Base-by-base conservation (phyloP, 1,140 invertebrate species). In the Adoxophyes honmai region DNA sequence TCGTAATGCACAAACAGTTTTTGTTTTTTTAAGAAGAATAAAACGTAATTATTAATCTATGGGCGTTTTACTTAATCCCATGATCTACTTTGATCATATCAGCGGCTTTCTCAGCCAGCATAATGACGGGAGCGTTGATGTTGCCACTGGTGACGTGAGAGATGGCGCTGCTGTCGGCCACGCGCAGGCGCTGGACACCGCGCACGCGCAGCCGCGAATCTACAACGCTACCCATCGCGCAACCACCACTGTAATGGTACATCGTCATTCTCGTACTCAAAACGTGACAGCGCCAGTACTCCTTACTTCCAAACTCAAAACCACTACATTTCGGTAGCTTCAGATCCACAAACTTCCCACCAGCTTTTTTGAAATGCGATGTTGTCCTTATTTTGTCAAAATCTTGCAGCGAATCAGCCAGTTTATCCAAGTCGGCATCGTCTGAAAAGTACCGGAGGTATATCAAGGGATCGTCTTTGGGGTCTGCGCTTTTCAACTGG, bases 401-500 rank as follows among this genome's bases (percentile, higher is more conserved):
- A 39, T 75, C 57, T 48, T 59, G 18, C 0, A 74, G 13, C 14
- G 69, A 71, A 0, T 51, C 39, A 8, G 59, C 54, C 6, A 68
- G 14, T 4, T 52, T 58, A 7, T 69, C 68, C 0, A 90, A 61
- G 60, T 92, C 92, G 18, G 68, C 58, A 4, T 75, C 59, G 36
- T 90, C 66, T 0, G 71, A 62, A 13, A 93, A 77, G 60, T 91
- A 92, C 51, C 91, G 90, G 1, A 92, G 89, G 62, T 91, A 87
- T 9, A 95, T 91, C 35, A 90, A 66, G 0, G 94, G 93, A 52
- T 89, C 78, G 21, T 91, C 86, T 4, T 77, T 75, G 1, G 93
- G 93, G 74, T 94, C 76, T 0, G 65, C 69, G 10, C 81, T 89
- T 34, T 75, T 64, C 2, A 94, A 66, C 15, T 67, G 70, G 4